Base-by-base conservation (phyloP, 2,113 vertebrate genomes). In the Struthio camelus region DNA sequence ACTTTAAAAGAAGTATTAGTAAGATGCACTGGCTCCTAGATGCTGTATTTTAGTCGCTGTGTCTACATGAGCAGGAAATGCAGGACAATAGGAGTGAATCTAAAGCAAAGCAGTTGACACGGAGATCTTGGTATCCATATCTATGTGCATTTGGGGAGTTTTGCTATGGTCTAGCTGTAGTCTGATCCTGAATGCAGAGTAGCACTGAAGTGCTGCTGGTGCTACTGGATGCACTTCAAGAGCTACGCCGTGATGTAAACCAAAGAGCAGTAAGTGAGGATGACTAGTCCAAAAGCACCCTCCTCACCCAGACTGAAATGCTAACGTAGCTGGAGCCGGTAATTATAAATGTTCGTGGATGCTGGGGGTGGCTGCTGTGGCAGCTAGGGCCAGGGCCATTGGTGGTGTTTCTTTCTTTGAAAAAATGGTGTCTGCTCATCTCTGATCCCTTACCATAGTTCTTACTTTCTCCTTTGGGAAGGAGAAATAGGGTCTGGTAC, bases 341-440 rank as follows among this genome's bases (percentile, higher is more conserved):
- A 59, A 54, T 30, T 32, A 32, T 10, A 10, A 59, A 59, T 30
- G 56, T 34, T 59, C 18, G 30, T 59, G 56, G 9, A 10, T 18
- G 30, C 10, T 19, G 56, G 30, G 56, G 56, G 8, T 10, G 11
- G 30, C 30, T 34, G 30, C 46, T 20, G 17, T 20, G 56, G 17
- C 32, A 32, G 56, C 56, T 34, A 6, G 32, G 30, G 20, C 53
- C 46, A 48, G 17, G 53, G 14, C 44, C 34, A 14, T 28, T 61
- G 56, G 7, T 50, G 3, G 34, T 27, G 12, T 85, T 0, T 0
- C n/a, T 3, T 1, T 32, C 40, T 48, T 66, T 71, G 62, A 76
- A 67, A 67, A 80, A 44, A 50, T 40, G 38, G n/a, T 72, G 69
- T 80, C 54, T 93, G 19, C 15, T 23, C 14, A 6, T 34, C 32